Percentiles rank a stretch among this genome's conserved stretches.
These are phyloP conservation scores for Gracilinanus agilis DNA, from an alignment of 2,113 vertebrate species.

Conservation along the genomic window DNA sequence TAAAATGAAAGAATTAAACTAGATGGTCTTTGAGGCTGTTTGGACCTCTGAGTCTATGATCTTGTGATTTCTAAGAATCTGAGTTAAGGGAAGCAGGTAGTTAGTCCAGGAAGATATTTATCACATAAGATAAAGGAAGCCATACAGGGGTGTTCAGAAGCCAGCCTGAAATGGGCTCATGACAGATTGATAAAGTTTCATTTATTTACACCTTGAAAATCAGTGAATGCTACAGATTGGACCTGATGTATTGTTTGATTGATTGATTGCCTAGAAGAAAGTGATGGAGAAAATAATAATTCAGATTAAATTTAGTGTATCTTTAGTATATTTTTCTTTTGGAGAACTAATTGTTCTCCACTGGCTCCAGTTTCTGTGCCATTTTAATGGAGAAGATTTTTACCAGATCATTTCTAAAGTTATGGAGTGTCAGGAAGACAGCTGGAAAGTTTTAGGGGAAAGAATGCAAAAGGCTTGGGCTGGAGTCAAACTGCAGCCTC, in stretches of 20 bases:
- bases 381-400: not conserved
- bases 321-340: not conserved
- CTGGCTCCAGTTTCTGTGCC: not conserved
- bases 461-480: not conserved
- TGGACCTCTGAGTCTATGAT: not conserved
- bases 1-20: not conserved
- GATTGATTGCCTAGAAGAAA: not conserved
- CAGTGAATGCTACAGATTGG: not conserved
- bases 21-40: not conserved
- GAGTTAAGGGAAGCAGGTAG: not conserved
- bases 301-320: not conserved
- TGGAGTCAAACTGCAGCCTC: not conserved
- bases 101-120: not conserved
- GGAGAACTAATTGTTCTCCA: not conserved
- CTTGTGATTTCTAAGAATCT: not conserved
- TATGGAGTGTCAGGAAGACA: not conserved
- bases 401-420: not conserved
- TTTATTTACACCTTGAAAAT: not conserved
- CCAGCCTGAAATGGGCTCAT: not conserved
- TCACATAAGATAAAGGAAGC: not conserved
- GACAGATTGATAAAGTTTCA: not conserved
- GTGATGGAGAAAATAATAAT: not conserved
- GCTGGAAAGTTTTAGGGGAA: not conserved
- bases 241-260: not conserved
- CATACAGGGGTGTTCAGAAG: not conserved